Evolutionary conservation across 2,888 invertebrate species (phyloP).

Genomic region (Ceramica pisi): DNA sequence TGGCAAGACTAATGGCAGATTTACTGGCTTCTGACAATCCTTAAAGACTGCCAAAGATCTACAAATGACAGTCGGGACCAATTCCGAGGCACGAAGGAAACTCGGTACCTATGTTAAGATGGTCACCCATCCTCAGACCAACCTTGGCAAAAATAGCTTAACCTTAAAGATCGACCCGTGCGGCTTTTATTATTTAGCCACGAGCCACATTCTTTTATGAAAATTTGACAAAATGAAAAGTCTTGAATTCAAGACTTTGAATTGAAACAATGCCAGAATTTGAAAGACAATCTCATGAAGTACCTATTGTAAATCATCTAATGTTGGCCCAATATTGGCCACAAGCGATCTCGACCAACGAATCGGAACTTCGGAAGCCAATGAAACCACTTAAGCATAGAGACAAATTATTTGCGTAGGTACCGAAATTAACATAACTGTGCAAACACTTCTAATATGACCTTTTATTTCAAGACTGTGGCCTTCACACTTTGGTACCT

Average conservation of each 20-base stretch:
- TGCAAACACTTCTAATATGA: constrained; percentile 44
- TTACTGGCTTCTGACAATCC: no score
- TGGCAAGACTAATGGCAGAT: no score
- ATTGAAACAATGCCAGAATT: no score
- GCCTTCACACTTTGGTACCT: constrained; percentile 14
- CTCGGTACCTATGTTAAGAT: no score
- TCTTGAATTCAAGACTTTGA: background rate
- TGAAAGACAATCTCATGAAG: background rate
- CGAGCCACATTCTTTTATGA: no score
- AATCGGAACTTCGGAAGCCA: constrained; percentile 8
- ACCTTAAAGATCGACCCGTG: no score
- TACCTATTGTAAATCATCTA: background rate
- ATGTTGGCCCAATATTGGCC: constrained; percentile 22
- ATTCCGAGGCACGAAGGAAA: no score
- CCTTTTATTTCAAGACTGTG: constrained; percentile 14
- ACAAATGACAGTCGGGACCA: no score
- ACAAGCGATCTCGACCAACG: background rate
- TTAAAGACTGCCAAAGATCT: no score
- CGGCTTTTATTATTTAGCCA: no score
- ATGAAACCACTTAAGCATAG: background rate
- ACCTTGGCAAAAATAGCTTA: no score
- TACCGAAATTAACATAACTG: constrained; percentile 24
- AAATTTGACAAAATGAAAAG: background rate
- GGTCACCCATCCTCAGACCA: no score
- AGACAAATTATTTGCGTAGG: constrained; percentile 11